These are phyloP conservation scores for Phenganax marumi DNA, from an alignment of 92 coral and sea anemone genomes.

Conservation along the genomic window DNA sequence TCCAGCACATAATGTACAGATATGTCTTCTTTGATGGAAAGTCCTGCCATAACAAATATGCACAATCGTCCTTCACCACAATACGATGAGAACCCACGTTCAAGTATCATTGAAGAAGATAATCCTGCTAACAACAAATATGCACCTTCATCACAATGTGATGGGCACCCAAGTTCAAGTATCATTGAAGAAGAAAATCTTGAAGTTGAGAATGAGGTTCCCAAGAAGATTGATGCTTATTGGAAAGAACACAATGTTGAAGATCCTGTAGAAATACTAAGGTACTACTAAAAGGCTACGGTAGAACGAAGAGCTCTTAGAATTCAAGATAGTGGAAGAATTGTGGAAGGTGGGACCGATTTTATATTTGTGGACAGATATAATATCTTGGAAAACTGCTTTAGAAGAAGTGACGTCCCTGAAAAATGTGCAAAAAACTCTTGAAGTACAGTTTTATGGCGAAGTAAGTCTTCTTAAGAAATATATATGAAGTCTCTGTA, in stretches of 20 bases:
- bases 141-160: not conserved
- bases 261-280: slow-evolving; percentile 47
- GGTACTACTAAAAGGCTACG: slow-evolving; percentile 49
- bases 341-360: slow-evolving; percentile 51
- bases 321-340: slow-evolving; percentile 25
- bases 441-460: slow-evolving; percentile 60
- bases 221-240: slow-evolving; percentile 2
- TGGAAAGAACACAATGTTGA: slow-evolving; percentile 16
- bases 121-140: too few relatives aligned
- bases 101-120: too few relatives aligned
- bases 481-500: too few relatives aligned
- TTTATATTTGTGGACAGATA: slow-evolving; percentile 48
- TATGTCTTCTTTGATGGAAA: too few relatives aligned
- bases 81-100: too few relatives aligned
- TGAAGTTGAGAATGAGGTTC: not conserved
- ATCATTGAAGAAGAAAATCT: not conserved
- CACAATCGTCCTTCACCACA: too few relatives aligned
- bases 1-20: too few relatives aligned
- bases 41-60: too few relatives aligned
- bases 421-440: slow-evolving; percentile 38
- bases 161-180: not conserved
- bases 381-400: slow-evolving; percentile 44
- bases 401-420: slow-evolving; percentile 49
- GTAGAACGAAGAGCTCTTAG: slow-evolving; percentile 45
- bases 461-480: slow-evolving; percentile 38